Evolutionary conservation across 2,797 vertebrate genomes (phyloP).

Genomic region (Falco rusticolus): DNA sequence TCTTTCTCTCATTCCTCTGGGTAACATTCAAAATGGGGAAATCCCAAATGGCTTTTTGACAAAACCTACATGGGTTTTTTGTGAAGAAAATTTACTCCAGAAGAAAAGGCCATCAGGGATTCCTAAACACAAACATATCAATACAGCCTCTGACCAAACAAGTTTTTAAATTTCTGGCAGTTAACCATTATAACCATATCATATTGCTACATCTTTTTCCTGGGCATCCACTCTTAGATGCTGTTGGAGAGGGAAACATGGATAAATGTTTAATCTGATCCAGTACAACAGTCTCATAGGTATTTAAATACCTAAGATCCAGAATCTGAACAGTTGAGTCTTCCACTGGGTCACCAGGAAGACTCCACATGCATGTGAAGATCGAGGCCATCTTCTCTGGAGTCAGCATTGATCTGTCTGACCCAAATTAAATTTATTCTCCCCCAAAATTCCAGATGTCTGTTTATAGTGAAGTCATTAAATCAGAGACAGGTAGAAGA

Average conservation of each 20-base stretch:
- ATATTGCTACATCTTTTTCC: not conserved
- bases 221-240: not conserved
- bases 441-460: not conserved
- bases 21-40: not conserved
- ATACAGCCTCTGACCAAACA: not conserved
- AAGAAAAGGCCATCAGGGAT: not conserved
- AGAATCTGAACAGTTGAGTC: not conserved
- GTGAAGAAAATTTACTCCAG: not conserved
- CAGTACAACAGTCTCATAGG: not conserved
- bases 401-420: not conserved
- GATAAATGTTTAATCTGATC: not conserved
- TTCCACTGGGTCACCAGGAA: accelerated
- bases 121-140: not conserved
- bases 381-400: not conserved
- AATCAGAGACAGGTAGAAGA: not conserved
- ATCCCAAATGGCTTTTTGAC: not conserved
- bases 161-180: not conserved
- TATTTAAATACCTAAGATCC: not conserved
- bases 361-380: not conserved
- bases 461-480: not conserved
- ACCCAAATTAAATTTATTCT: not conserved
- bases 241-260: not conserved
- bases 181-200: not conserved
- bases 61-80: not conserved
- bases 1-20: not conserved